Percentiles rank a stretch among this genome's conserved stretches.
Evolutionary conservation across 2,888 invertebrate genomes (phyloP).

Genomic region (Parnassius apollo): DNA sequence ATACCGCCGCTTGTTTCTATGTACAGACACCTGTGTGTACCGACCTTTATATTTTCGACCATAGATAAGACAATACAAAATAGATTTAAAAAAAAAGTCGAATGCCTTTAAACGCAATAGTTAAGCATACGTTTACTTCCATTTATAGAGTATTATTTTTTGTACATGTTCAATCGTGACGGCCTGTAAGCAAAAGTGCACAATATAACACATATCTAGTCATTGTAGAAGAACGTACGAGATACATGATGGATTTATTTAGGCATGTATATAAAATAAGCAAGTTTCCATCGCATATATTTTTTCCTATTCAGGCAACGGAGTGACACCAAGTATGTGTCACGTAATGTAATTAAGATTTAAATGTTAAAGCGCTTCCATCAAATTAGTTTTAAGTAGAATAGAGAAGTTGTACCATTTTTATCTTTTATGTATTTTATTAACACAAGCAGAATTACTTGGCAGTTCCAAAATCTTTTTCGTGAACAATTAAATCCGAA

Average conservation of each 20-base stretch:
- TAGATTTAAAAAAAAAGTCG: slow-evolving; percentile 58
- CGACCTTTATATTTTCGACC: slow-evolving; percentile 61
- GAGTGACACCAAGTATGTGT: slow-evolving; percentile 37
- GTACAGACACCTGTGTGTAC: slow-evolving; percentile 25
- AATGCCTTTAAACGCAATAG: slow-evolving; percentile 78
- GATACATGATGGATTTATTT: slow-evolving; percentile 55
- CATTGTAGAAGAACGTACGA: slow-evolving; percentile 65
- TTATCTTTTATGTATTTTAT: neutral
- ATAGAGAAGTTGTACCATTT: neutral
- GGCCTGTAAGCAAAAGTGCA: slow-evolving; percentile 60
- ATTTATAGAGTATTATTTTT: slow-evolving; percentile 70
- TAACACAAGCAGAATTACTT: too few species aligned
- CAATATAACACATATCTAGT: slow-evolving; percentile 80
- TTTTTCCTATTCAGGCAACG: slow-evolving; percentile 40
- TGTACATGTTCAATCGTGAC: slow-evolving; percentile 57
- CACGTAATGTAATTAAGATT: slow-evolving; percentile 3
- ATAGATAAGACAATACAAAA: slow-evolving; percentile 80
- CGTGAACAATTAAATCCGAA: too few species aligned
- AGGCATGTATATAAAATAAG: slow-evolving; percentile 59
- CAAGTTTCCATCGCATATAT: slow-evolving; percentile 74
- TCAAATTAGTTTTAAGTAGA: slow-evolving; percentile 21
- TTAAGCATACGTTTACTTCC: slow-evolving; percentile 68
- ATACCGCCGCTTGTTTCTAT: slow-evolving; percentile 30
- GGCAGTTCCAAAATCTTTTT: too few species aligned
- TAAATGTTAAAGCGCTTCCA: slow-evolving; percentile 25